phyloP scores from a whole-genome alignment of 2,888 invertebrate genomes.

The Diarsia mendica region DNA sequence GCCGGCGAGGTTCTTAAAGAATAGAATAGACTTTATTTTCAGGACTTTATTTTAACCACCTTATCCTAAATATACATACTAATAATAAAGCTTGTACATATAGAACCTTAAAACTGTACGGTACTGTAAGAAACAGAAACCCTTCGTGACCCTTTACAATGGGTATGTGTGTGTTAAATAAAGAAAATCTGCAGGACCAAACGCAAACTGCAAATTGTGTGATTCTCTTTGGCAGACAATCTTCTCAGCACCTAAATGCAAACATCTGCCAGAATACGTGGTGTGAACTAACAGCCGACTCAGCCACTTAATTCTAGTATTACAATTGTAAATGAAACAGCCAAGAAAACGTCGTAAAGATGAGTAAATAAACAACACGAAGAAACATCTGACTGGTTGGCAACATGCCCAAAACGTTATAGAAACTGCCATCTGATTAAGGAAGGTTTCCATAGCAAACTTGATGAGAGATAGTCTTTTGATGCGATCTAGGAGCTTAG shows the following conservation, averaged over 20 bases:
- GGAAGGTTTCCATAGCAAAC: slow-evolving; percentile 13
- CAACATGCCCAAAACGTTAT: slow-evolving; percentile 37
- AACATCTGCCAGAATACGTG: neutral
- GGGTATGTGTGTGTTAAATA: neutral
- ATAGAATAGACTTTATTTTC: no score
- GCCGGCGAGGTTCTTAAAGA: no score
- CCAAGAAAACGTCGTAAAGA: slow-evolving; percentile 44
- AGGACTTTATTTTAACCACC: no score
- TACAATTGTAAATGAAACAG: slow-evolving; percentile 49
- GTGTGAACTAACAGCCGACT: neutral
- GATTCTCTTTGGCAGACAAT: neutral
- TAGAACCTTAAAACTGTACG: no score
- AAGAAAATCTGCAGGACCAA: neutral
- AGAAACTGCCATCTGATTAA: slow-evolving; percentile 15
- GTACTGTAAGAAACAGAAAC: neutral
- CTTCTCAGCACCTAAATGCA: neutral
- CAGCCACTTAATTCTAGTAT: slow-evolving; percentile 12
- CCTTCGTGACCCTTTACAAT: neutral
- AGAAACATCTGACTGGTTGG: slow-evolving; percentile 47
- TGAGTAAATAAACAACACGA: slow-evolving; percentile 41
- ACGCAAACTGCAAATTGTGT: neutral
- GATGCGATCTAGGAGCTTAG: neutral
- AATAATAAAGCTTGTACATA: no score
- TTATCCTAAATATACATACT: no score
- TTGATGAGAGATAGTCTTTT: neutral